Evolutionary conservation across 1,140 invertebrate genomes (phyloP).

Genomic region (Gryon sp.): DNA sequence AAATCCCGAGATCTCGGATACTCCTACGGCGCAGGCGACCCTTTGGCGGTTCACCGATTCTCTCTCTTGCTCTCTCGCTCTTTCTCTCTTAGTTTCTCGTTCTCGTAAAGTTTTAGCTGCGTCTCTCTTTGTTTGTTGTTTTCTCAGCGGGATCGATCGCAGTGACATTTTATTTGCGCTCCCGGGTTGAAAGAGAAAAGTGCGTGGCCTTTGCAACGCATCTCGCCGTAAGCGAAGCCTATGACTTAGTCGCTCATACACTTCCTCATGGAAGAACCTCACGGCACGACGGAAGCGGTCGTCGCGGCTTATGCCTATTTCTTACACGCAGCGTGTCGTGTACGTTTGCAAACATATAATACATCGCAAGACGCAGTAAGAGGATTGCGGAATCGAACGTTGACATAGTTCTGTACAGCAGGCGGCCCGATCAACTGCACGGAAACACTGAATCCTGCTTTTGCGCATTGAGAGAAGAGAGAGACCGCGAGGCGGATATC

Average conservation of each 20-base stretch:
- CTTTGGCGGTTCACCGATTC: constrained; percentile 55
- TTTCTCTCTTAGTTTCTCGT: too few relatives aligned
- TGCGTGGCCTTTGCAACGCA: constrained; percentile 21
- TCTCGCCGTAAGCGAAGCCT: constrained; percentile 37
- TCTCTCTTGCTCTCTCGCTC: too few relatives aligned
- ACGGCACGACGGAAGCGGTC: constrained; percentile 40
- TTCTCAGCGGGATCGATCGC: constrained; percentile 38
- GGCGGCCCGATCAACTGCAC: constrained; percentile 47
- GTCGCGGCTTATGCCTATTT: constrained; percentile 37
- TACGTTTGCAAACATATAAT: constrained; percentile 36
- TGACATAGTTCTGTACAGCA: constrained; percentile 61
- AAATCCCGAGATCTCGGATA: constrained; percentile 53
- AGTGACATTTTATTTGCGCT: constrained; percentile 61
- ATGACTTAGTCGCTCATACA: constrained; percentile 40
- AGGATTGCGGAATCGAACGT: constrained; percentile 66
- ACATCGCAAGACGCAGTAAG: constrained; percentile 35
- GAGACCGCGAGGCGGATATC: constrained; percentile 38
- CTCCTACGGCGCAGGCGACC: constrained; percentile 50
- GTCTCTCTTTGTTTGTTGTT: too few relatives aligned
- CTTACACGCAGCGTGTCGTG: constrained; percentile 52
- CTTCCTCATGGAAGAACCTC: constrained; percentile 30
- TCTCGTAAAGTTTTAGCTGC: too few relatives aligned
- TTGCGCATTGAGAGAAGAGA: constrained; percentile 29
- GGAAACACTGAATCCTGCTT: constrained; percentile 37
- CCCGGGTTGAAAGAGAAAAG: constrained; percentile 46